Percentiles rank a stretch among this genome's conserved stretches.
Conservation (phyloP, 2,113 vertebrate species). For the Crotalus viridis region DNA sequence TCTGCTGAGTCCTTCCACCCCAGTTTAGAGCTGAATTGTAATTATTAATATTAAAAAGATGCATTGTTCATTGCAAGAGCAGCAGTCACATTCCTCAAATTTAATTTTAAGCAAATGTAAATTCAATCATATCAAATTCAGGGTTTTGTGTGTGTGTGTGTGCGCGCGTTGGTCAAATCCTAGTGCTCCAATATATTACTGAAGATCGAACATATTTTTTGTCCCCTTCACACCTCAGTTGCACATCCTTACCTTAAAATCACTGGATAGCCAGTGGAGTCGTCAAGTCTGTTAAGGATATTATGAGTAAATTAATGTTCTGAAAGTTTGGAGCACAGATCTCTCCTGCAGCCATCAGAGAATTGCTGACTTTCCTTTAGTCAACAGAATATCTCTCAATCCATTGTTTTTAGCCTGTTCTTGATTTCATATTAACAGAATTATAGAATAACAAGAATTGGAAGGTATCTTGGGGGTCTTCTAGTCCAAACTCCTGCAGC, state of each 20-base stretch:
- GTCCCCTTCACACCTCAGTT: neutral
- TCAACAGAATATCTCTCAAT: neutral
- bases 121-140: neutral
- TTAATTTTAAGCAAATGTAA: neutral
- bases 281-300: neutral
- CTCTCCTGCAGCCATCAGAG: neutral
- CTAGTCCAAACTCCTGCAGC: no score
- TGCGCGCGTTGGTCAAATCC: neutral
- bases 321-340: neutral
- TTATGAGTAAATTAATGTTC: neutral
- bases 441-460: no score
- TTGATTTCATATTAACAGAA: neutral
- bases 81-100: neutral
- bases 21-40: neutral
- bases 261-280: neutral
- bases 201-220: neutral
- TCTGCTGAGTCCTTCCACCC: neutral
- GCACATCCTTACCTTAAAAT: neutral
- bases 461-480: no score
- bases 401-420: neutral
- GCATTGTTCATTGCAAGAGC: neutral
- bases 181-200: neutral
- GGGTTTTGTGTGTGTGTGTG: no score
- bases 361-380: neutral
- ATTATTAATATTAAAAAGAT: neutral